Evolutionary conservation across 2,888 invertebrate genomes (phyloP).

Genomic region (Morinoia aosen): DNA sequence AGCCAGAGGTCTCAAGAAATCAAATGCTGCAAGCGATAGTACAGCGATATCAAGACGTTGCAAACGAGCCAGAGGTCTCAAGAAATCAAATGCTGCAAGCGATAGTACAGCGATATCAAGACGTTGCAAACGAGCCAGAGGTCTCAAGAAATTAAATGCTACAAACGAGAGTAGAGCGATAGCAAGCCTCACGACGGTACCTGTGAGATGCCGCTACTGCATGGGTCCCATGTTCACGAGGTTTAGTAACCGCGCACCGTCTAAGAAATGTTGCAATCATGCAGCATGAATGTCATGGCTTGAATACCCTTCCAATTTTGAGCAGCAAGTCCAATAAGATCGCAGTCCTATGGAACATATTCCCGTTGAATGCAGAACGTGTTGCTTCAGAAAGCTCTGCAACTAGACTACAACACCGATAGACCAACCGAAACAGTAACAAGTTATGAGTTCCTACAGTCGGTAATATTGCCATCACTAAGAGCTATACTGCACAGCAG

Average conservation of each 20-base stretch:
- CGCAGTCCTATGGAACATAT: neutral
- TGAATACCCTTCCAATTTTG: too few species aligned
- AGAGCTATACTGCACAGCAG: neutral
- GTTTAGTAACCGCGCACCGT: too few species aligned
- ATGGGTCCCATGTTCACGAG: too few species aligned
- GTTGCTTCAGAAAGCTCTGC: neutral
- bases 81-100: neutral
- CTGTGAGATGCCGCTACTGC: too few species aligned
- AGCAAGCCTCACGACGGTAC: too few species aligned
- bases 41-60: neutral
- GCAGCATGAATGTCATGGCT: too few species aligned
- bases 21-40: neutral
- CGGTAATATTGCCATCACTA: neutral
- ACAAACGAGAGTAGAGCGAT: neutral
- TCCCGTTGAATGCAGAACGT: neutral
- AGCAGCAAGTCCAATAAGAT: neutral
- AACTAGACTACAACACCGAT: conserved; percentile 21
- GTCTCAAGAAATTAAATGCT: neutral
- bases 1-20: neutral
- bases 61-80: neutral
- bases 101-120: neutral
- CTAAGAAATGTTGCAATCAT: too few species aligned
- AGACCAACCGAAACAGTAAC: conserved; percentile 31
- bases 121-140: neutral
- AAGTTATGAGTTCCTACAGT: neutral